phyloP scores from a whole-genome alignment of 2,888 invertebrate species.

The Ornithoptera alexandrae region DNA sequence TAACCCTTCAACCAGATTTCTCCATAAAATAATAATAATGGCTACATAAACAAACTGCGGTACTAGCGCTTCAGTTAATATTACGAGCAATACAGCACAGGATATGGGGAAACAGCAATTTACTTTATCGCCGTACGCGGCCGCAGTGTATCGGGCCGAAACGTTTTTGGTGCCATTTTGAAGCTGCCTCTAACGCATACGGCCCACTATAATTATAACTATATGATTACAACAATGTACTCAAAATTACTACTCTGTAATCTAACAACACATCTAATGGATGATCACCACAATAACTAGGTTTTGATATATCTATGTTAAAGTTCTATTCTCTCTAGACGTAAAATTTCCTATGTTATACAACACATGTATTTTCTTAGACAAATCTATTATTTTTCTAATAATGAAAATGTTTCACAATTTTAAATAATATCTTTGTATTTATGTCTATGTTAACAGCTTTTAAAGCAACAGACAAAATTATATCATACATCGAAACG shows the following conservation, averaged over 20 bases:
- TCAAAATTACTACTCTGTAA: not conserved
- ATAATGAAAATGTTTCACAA: too few species aligned
- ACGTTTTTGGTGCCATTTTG: constrained; percentile 13
- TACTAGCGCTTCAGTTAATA: not conserved
- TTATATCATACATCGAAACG: too few species aligned
- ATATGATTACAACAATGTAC: constrained; percentile 1
- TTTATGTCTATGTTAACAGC: too few species aligned
- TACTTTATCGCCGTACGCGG: constrained; percentile 5
- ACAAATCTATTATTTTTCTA: too few species aligned
- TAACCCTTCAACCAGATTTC: not conserved
- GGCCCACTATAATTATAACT: not conserved
- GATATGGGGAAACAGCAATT: constrained; percentile 4
- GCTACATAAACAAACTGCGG: not conserved
- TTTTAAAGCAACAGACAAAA: too few species aligned
- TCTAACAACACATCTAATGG: not conserved
- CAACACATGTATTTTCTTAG: too few species aligned
- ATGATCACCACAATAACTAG: not conserved
- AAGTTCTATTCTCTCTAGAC: too few species aligned
- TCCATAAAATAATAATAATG: not conserved
- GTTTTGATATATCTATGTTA: too few species aligned
- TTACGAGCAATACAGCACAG: constrained; percentile 1
- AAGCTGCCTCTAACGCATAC: not conserved
- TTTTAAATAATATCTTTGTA: too few species aligned
- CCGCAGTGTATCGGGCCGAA: not conserved
- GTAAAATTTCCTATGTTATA: too few species aligned